Conservation (phyloP, 1,140 invertebrate genomes). For the Reticulitermes speratus region DNA sequence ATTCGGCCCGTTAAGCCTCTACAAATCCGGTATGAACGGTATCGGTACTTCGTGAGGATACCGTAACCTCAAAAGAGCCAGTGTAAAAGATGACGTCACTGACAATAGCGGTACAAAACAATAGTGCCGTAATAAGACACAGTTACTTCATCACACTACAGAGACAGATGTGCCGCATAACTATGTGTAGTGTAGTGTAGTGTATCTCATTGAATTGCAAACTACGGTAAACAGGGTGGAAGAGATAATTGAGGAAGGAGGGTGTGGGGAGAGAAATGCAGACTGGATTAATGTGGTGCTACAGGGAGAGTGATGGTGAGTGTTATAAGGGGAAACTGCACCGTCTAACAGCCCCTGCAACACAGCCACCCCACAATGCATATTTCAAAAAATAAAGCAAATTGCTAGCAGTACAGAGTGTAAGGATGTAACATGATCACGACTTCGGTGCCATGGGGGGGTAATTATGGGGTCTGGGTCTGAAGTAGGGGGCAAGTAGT, state of each 20-base stretch:
- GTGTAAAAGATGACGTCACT: neutral
- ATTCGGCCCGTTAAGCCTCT: no score
- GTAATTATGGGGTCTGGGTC: no score
- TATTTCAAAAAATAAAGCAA: neutral
- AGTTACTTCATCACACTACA: neutral
- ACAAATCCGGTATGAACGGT: no score
- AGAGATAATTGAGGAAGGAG: neutral
- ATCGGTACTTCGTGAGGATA: no score
- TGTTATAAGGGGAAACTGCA: neutral
- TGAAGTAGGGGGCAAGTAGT: no score
- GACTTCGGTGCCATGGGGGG: neutral
- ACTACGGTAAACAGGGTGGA: neutral
- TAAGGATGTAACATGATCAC: neutral
- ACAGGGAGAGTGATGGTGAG: neutral
- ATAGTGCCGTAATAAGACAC: neutral
- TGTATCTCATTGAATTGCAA: slow-evolving; percentile 12
- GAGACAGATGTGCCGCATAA: neutral
- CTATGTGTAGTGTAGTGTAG: neutral
- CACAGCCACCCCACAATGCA: neutral
- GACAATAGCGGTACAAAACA: slow-evolving; percentile 30
- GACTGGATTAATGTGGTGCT: neutral
- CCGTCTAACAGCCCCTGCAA: neutral
- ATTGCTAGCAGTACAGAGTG: neutral
- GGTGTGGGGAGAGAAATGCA: neutral
- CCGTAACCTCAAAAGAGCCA: no score